Percentiles rank a stretch among this genome's conserved stretches.
Conservation (phyloP, 2,113 vertebrate genomes). For the Daphoenositta chrysoptera region DNA sequence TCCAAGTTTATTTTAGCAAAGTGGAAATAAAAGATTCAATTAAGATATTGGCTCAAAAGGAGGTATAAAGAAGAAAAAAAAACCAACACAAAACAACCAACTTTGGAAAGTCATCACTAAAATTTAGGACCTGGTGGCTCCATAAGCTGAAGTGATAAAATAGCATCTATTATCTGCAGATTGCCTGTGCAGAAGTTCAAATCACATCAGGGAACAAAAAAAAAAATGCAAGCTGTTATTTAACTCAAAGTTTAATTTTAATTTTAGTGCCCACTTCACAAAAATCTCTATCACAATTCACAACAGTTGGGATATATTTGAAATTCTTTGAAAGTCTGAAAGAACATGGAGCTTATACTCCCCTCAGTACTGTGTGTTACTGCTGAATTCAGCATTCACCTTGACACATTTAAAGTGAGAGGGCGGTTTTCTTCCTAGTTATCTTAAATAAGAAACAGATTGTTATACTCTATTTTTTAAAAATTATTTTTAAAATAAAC, state of each 20-base stretch:
- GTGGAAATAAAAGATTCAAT: not conserved
- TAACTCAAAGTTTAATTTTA: not conserved
- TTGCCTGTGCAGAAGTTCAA: not conserved
- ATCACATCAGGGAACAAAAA: not conserved
- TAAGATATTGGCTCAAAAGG: not conserved
- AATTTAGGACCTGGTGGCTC: not conserved
- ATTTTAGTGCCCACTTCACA: not conserved
- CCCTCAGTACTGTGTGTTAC: not conserved
- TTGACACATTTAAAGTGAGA: not conserved
- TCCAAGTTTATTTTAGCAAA: not conserved
- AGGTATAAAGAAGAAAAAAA: not conserved
- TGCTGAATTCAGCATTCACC: not conserved
- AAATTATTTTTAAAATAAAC: not conserved
- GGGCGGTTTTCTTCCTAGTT: not conserved
- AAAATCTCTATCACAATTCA: not conserved
- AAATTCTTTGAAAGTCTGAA: not conserved
- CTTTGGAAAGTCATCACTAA: not conserved
- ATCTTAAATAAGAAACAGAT: not conserved
- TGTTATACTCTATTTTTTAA: rapidly evolving
- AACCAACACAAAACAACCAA: not conserved
- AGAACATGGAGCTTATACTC: not conserved
- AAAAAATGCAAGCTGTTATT: not conserved
- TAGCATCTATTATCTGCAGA: not conserved
- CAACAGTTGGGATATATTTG: not conserved
- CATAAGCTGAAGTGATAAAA: not conserved